Evolutionary conservation across 2,797 vertebrate genomes (phyloP).

Genomic region (Parambassis ranga): DNA sequence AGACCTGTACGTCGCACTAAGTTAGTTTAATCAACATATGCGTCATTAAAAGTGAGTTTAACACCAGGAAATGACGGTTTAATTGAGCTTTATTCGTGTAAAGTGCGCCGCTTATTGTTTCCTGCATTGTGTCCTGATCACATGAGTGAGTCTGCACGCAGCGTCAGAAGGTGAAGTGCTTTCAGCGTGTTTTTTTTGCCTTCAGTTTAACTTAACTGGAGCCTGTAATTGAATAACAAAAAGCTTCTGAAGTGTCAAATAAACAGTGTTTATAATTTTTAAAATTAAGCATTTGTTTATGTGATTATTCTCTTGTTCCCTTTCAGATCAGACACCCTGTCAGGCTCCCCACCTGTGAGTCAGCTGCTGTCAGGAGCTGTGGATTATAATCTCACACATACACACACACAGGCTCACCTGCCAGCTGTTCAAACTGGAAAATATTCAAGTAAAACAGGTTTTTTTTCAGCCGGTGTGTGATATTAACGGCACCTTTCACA

Average conservation of each 20-base stretch:
- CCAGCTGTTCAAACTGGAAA: slow-evolving; percentile 13
- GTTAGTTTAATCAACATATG: accelerated
- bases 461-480: not conserved
- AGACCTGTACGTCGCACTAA: accelerated
- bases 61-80: accelerated
- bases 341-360: slow-evolving; percentile 17
- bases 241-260: not conserved
- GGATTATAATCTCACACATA: slow-evolving; percentile 27
- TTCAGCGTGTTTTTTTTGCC: not conserved
- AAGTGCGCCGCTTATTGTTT: not conserved
- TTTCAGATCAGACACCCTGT: slow-evolving; percentile 49
- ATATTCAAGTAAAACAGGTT: slow-evolving; percentile 13
- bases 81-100: not conserved
- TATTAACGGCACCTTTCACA: slow-evolving; percentile 1
- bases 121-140: slow-evolving; percentile 38
- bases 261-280: not conserved
- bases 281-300: not conserved
- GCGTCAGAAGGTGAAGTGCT: not conserved
- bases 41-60: accelerated
- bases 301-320: slow-evolving; percentile 6
- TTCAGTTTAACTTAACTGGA: not conserved
- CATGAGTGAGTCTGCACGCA: not conserved
- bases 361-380: slow-evolving; percentile 12
- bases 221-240: not conserved
- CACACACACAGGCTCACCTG: not conserved